Conservation (phyloP, 2,113 vertebrate species). For the Corythaeola cristata region DNA sequence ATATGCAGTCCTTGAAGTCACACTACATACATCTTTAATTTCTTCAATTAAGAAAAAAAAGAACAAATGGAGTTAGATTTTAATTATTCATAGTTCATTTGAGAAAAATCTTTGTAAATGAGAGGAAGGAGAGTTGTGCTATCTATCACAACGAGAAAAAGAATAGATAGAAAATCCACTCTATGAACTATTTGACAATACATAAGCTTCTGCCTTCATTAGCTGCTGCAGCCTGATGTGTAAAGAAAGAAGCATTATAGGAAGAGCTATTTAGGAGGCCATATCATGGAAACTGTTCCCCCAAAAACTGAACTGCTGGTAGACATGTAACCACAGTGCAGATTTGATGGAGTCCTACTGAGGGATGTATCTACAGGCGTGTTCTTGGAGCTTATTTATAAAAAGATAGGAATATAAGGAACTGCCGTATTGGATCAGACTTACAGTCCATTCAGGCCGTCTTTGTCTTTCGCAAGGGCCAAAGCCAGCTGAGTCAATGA, state of each 20-base stretch:
- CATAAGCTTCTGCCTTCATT: conserved; percentile 21
- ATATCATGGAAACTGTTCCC: not conserved
- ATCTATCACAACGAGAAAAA: conserved; percentile 61
- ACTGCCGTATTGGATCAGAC: not conserved
- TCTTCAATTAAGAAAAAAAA: conserved; percentile 81
- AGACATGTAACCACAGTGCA: not conserved
- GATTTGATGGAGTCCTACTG: not conserved
- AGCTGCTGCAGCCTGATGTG: not conserved
- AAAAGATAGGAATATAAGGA: not conserved
- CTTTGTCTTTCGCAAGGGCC: not conserved
- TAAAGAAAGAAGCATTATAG: not conserved
- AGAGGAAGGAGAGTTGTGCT: conserved; percentile 66
- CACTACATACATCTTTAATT: conserved; percentile 81
- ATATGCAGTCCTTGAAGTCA: conserved; percentile 69
- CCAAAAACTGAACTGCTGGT: not conserved
- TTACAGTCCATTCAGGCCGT: not conserved
- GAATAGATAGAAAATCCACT: conserved; percentile 48
- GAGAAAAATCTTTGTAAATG: conserved; percentile 80
- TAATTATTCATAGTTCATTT: conserved; percentile 84
- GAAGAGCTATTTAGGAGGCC: not conserved
- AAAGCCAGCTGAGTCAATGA: not conserved
- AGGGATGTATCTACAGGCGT: not conserved
- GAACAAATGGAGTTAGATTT: conserved; percentile 77
- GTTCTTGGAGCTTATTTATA: not conserved
- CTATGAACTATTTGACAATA: conserved; percentile 30